Evolutionary conservation across 2,888 invertebrate genomes (phyloP).

Genomic region (Chesias legatella): DNA sequence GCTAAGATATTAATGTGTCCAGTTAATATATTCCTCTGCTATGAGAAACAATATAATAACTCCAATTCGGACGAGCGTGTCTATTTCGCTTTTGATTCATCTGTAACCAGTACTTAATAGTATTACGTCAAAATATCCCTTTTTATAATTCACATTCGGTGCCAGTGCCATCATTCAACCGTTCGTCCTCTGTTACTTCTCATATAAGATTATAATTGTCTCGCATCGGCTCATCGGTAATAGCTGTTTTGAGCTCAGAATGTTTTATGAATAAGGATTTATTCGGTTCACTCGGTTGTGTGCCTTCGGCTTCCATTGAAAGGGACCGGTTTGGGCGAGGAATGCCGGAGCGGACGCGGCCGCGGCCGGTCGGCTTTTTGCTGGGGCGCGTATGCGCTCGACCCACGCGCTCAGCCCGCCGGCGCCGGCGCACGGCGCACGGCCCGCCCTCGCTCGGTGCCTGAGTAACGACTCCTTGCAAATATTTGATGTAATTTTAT

Average conservation of each 20-base stretch:
- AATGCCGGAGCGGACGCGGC: constrained; percentile 59
- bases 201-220: constrained; percentile 69
- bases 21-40: constrained; percentile 4
- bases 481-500: constrained; percentile 56
- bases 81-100: constrained; percentile 46
- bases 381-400: constrained; percentile 56
- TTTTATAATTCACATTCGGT: constrained; percentile 56
- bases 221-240: constrained; percentile 41
- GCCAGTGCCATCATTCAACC: constrained; percentile 53
- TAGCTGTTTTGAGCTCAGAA: constrained; percentile 33
- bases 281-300: constrained; percentile 37
- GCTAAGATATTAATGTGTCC: no score
- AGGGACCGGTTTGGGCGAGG: constrained; percentile 68
- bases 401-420: constrained; percentile 61
- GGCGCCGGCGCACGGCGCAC: constrained; percentile 48
- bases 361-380: constrained; percentile 64
- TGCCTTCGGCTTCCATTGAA: constrained; percentile 68
- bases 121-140: constrained; percentile 41
- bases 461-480: constrained; percentile 63
- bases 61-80: constrained; percentile 23
- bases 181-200: constrained; percentile 62
- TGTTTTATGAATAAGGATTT: constrained; percentile 35
- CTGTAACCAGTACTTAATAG: no score
- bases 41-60: constrained; percentile 14
- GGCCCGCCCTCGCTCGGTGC: constrained; percentile 46